A percentile compares a stretch with the other conserved stretches of the same genome.
Evolutionary conservation across 2,113 vertebrate genomes (phyloP).

Genomic region (Polypterus bichir): DNA sequence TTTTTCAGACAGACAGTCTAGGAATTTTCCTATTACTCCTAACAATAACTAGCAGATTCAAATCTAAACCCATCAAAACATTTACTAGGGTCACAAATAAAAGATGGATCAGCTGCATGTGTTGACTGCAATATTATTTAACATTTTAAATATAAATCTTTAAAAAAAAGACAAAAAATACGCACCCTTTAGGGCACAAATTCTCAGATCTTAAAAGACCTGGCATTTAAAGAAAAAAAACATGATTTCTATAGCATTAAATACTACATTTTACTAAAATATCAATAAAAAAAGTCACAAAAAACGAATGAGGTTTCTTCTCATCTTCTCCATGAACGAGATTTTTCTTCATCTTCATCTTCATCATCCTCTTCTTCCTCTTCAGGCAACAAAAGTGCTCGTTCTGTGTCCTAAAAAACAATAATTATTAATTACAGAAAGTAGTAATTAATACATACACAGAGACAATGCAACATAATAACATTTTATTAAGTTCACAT

Average conservation of each 20-base stretch:
- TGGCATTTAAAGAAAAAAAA: neutral
- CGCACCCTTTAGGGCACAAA: too few relatives aligned
- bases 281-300: conserved; percentile 18
- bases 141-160: too few relatives aligned
- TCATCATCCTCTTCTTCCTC: conserved; percentile 92
- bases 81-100: too few relatives aligned
- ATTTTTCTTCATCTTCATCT: conserved; percentile 88
- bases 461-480: too few relatives aligned
- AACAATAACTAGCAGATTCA: too few relatives aligned
- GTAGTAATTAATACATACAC: too few relatives aligned
- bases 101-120: too few relatives aligned
- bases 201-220: conserved; percentile 24
- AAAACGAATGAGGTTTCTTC: conserved; percentile 20
- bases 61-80: too few relatives aligned
- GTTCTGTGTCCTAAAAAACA: conserved; percentile 63
- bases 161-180: too few relatives aligned
- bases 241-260: conserved; percentile 1
- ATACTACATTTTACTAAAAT: conserved; percentile 6
- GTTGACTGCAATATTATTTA: too few relatives aligned
- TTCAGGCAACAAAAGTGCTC: conserved; percentile 74
- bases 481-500: neutral
- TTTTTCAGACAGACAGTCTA: too few relatives aligned
- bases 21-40: too few relatives aligned
- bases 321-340: conserved; percentile 95
- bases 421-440: conserved; percentile 1